Base-by-base conservation (phyloP, 2,888 invertebrate genomes). In the Ceraclea dissimilis region DNA sequence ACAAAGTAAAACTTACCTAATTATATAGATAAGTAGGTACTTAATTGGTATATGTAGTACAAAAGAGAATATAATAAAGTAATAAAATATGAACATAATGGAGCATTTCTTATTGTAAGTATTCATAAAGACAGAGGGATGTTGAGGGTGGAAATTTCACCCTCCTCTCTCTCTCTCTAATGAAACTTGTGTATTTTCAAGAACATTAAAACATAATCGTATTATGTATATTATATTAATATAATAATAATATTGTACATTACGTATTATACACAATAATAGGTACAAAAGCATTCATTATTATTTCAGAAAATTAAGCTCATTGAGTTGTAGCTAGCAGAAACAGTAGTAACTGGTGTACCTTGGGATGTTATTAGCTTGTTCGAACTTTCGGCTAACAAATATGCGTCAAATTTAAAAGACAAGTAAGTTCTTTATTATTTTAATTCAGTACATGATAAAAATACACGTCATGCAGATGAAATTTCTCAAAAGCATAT, bases 221-320 rank as follows among this genome's bases (percentile, higher is more conserved):
- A 58, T 60, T 57, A 60, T 51, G 48, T 26, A 58, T 58, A 58
- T 13, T 13, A 16, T 16, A 39, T 8, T 19, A 26, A 26, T 39
- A 39, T 26, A 26, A 26, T 26, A 26, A 26, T 26, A 26, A 6
- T 26, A 26, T 26, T 26, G 10, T 26, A 26, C 26, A 26, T 26
- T 6, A 26, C 10, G 39, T 13, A 16, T 16, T n/a, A 13, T 13
- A 39, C 16, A 39, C 39, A 39, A 39, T n/a, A n/a, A n/a, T 39
- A 39, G 39, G 16, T 16, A 39, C 39, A 39, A 13, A n/a, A 39
- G 16, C n/a, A 16, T 16, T 49, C 47, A 54, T 52, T 57, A 58
- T 56, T 60, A 58, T 58, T 60, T 60, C 58, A 51, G 54, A 54
- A 60, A 60, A 60, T 60, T 60, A 58, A 60, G 60, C 58, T 51